Evolutionary conservation across 1,140 invertebrate genomes (phyloP).

Genomic region (Zophobas atratus): DNA sequence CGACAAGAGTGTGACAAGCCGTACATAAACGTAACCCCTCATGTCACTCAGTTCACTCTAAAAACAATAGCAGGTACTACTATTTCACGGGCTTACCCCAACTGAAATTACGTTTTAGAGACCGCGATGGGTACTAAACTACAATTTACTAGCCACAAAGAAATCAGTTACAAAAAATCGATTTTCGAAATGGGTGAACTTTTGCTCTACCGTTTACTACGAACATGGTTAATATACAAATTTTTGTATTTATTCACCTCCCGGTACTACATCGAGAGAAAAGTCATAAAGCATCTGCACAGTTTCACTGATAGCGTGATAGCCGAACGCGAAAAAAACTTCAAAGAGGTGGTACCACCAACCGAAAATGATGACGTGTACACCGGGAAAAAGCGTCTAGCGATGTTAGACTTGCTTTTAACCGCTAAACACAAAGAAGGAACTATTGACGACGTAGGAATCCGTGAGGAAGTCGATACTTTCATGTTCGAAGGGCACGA

Average conservation of each 20-base stretch:
- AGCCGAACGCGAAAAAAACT: conserved; percentile 49
- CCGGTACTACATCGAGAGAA: conserved; percentile 67
- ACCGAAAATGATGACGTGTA: conserved; percentile 4
- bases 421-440: conserved; percentile 71
- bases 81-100: conserved; percentile 67
- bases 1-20: conserved; percentile 62
- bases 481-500: conserved; percentile 82
- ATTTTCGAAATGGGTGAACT: conserved; percentile 66
- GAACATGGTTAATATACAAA: conserved; percentile 74
- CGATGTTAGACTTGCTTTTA: conserved; percentile 87
- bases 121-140: conserved; percentile 87
- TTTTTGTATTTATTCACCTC: conserved; percentile 71
- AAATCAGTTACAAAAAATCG: conserved; percentile 76
- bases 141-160: conserved; percentile 72
- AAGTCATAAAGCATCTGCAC: conserved; percentile 73
- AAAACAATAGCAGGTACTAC: conserved; percentile 76
- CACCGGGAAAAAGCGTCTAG: conserved; percentile 73
- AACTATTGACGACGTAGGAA: conserved; percentile 74
- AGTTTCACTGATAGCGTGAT: conserved; percentile 73
- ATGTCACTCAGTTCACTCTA: conserved; percentile 73
- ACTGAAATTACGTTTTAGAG: conserved; percentile 70
- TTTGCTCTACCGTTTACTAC: conserved; percentile 70
- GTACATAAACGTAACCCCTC: conserved; percentile 71
- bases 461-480: conserved; percentile 87
- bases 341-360: conserved; percentile 33